phyloP scores from a whole-genome alignment of 2,113 vertebrate species.

The Cercocebus atys region DNA sequence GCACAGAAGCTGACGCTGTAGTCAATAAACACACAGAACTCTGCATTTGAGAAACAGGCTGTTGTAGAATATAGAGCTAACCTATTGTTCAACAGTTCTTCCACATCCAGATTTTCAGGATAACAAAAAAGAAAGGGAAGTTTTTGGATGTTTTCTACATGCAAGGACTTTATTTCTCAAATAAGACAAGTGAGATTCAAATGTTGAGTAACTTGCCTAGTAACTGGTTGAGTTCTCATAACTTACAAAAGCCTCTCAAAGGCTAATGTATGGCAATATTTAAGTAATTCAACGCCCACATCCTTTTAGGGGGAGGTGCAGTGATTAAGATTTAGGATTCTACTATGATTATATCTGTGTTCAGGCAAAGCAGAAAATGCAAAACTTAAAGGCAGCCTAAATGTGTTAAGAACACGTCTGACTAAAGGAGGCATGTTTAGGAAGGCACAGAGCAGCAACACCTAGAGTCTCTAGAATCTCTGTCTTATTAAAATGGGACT shows the following conservation, averaged over 20 bases:
- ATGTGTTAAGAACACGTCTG: neutral
- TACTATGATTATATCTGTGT: neutral
- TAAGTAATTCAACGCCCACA: neutral
- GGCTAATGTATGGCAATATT: neutral
- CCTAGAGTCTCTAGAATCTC: neutral
- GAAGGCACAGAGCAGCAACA: neutral
- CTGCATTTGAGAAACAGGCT: conserved; percentile 28
- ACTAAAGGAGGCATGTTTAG: neutral
- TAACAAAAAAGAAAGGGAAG: neutral
- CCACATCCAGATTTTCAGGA: neutral
- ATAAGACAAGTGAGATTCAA: neutral
- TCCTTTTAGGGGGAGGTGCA: neutral
- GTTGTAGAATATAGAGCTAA: conserved; percentile 1
- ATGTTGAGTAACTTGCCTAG: neutral
- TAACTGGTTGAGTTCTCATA: neutral
- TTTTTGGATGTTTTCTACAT: neutral
- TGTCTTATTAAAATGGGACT: neutral
- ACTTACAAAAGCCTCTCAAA: neutral
- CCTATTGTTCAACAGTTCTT: conserved; percentile 1
- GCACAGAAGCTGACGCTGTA: conserved; percentile 38
- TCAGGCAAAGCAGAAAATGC: neutral
- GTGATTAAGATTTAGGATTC: neutral
- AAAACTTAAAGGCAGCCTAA: neutral
- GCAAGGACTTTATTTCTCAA: conserved; percentile 25
- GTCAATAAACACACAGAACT: conserved; percentile 60